phyloP scores from a whole-genome alignment of 2,797 vertebrate species.

The Enoplosus armatus region DNA sequence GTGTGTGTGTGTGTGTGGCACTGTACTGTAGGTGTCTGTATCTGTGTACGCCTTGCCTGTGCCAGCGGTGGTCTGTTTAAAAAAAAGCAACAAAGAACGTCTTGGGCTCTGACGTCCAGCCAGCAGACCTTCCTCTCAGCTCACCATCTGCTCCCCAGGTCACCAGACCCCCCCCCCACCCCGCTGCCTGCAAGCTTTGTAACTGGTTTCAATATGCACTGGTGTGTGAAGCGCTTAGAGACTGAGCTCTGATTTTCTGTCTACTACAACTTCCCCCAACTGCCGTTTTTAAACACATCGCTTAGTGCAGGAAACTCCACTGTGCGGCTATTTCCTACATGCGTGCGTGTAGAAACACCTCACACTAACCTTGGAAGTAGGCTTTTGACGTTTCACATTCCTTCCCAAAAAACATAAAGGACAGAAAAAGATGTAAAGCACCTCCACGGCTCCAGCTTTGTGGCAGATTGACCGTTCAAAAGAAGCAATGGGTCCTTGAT shows the following conservation, averaged over 20 bases:
- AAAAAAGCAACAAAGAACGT: constrained; percentile 68
- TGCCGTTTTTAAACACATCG: constrained; percentile 34
- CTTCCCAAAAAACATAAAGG: background rate
- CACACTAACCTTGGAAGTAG: constrained; percentile 14
- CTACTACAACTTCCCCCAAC: constrained; percentile 22
- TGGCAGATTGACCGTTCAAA: background rate
- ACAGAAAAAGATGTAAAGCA: background rate
- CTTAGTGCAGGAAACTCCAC: constrained; percentile 23
- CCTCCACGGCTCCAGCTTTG: background rate
- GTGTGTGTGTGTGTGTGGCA: constrained; percentile 15
- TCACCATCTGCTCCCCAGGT: constrained; percentile 79
- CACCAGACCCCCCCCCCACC: constrained; percentile 40
- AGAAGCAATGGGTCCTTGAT: background rate
- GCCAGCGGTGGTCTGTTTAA: constrained; percentile 53
- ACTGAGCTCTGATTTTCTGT: constrained; percentile 55
- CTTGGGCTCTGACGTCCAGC: constrained; percentile 71
- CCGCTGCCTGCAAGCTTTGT: constrained; percentile 57
- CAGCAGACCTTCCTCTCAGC: constrained; percentile 75
- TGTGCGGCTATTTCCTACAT: background rate
- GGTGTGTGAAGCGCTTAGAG: constrained; percentile 70
- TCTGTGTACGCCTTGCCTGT: constrained; percentile 20
- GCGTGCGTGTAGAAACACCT: constrained; percentile 12
- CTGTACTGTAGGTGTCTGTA: constrained; percentile 27
- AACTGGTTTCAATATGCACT: constrained; percentile 68
- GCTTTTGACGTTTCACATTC: constrained; percentile 27